These are phyloP conservation scores for Podargus strigoides DNA, from an alignment of 2,797 vertebrate species.

Conservation along the genomic window DNA sequence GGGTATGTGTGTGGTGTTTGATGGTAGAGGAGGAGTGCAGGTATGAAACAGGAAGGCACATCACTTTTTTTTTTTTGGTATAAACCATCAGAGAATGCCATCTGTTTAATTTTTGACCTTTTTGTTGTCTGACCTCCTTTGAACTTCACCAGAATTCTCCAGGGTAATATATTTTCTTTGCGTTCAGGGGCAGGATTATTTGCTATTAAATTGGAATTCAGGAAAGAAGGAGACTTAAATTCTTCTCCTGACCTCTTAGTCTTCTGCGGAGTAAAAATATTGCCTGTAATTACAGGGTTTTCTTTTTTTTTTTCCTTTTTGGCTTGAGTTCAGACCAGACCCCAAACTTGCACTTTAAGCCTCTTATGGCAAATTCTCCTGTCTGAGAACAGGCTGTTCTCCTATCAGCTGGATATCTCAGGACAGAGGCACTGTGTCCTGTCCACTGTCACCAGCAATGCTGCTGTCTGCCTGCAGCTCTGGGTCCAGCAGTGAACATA, in stretches of 20 bases:
- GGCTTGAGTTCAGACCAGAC: neutral
- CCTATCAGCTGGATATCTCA: neutral
- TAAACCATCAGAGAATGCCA: neutral
- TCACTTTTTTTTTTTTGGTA: neutral
- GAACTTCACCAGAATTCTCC: constrained; percentile 42
- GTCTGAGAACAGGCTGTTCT: neutral
- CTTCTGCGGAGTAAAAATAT: constrained; percentile 2
- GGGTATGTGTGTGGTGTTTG: neutral
- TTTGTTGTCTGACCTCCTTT: constrained; percentile 40
- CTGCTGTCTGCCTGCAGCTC: neutral
- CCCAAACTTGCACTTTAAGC: constrained; percentile 7
- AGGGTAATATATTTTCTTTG: constrained; percentile 12
- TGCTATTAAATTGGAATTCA: constrained; percentile 42
- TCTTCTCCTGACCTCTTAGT: constrained; percentile 47
- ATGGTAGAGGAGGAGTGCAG: neutral
- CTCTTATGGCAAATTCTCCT: neutral
- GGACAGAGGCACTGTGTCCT: neutral
- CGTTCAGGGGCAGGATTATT: constrained; percentile 38
- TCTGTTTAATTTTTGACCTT: constrained; percentile 37
- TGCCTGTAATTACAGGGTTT: constrained; percentile 11
- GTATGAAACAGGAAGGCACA: neutral
- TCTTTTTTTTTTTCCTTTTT: neutral
- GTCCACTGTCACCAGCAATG: neutral
- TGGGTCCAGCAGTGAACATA: neutral
- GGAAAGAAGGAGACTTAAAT: constrained; percentile 30